Percentiles rank a stretch among this genome's conserved stretches.
These are phyloP conservation scores for Meliscaeva auricollis DNA, from an alignment of 2,888 invertebrate species.

Conservation along the genomic window DNA sequence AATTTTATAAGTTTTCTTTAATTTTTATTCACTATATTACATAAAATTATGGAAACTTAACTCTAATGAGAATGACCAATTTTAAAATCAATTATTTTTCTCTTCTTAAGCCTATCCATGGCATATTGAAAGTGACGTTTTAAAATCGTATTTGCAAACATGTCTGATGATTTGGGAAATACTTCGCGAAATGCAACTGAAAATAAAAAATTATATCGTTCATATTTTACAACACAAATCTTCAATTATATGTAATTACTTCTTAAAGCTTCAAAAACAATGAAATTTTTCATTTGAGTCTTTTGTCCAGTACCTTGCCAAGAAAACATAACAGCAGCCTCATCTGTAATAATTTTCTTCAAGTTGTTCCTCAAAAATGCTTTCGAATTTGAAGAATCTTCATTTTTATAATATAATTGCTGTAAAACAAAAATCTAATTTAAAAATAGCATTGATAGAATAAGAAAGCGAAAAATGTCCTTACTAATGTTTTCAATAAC, in stretches of 20 bases:
- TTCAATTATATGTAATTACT: not conserved
- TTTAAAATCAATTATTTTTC: not conserved
- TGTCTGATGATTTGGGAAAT: not conserved
- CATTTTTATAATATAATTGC: not conserved
- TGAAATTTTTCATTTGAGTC: not conserved
- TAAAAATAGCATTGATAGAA: not conserved
- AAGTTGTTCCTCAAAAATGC: not conserved
- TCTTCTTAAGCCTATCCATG: not conserved
- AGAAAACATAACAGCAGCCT: not conserved
- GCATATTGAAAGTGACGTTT: not conserved
- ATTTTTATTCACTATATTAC: not conserved
- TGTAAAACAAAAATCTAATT: not conserved
- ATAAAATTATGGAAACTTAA: too few species aligned
- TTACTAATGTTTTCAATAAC: not conserved
- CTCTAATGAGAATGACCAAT: too few species aligned
- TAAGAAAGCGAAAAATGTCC: not conserved
- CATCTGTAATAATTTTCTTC: not conserved
- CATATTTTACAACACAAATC: too few species aligned
- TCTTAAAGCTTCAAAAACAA: not conserved
- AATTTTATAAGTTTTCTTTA: not conserved
- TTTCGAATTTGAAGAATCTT: not conserved
- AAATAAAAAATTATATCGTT: not conserved
- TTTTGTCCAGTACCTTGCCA: not conserved
- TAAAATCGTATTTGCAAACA: not conserved
- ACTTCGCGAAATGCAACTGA: not conserved